These are phyloP conservation scores for Heterodera carotae DNA, from an alignment of 1,140 invertebrate genomes.

Conservation along the genomic window DNA sequence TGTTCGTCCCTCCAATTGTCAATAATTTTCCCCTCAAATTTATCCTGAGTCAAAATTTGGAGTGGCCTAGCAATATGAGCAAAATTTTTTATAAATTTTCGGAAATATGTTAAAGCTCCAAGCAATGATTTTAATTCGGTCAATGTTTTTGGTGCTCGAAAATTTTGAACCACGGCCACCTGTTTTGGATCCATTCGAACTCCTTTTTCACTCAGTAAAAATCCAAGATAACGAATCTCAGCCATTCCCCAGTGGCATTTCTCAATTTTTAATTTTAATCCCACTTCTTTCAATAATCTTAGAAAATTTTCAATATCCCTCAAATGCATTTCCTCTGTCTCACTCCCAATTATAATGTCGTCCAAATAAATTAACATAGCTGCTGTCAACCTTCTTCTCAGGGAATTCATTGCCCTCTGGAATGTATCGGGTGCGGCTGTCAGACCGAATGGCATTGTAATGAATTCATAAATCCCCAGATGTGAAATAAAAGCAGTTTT, in stretches of 20 bases:
- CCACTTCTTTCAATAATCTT: background rate
- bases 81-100: constrained; percentile 34
- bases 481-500: too few relatives aligned
- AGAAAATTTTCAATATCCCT: constrained; percentile 34
- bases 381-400: background rate
- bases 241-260: constrained; percentile 26
- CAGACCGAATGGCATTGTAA: constrained; percentile 19
- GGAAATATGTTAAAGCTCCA: constrained; percentile 28
- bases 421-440: constrained; percentile 20
- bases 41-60: too few relatives aligned
- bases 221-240: constrained; percentile 31
- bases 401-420: constrained; percentile 7
- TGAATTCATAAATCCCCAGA: constrained; percentile 17
- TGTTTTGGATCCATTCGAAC: constrained; percentile 19
- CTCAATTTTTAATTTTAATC: too few relatives aligned
- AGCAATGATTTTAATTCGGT: constrained; percentile 36
- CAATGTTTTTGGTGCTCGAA: constrained; percentile 29
- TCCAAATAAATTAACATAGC: constrained; percentile 31
- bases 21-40: background rate
- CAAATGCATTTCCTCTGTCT: constrained; percentile 20
- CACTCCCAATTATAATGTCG: constrained; percentile 25
- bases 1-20: background rate
- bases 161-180: constrained; percentile 29
- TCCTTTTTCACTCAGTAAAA: too few relatives aligned
- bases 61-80: background rate